These are phyloP conservation scores for Bryconaethiops microstoma DNA, from an alignment of 2,797 vertebrate genomes.

Conservation along the genomic window DNA sequence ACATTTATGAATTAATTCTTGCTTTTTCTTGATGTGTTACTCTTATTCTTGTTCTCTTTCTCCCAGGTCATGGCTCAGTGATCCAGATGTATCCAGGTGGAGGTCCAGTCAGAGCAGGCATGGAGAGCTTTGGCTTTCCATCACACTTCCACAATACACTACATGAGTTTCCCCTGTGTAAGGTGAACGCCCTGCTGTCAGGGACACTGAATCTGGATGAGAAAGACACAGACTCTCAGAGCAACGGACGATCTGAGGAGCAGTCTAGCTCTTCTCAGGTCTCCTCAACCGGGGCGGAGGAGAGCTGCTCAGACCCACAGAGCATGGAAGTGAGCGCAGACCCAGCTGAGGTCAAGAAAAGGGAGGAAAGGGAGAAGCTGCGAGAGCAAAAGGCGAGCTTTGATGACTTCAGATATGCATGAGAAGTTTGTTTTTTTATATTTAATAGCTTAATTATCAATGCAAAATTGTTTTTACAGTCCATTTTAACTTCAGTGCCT, in stretches of 20 bases:
- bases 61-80: conserved; percentile 90
- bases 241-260: neutral
- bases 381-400: conserved; percentile 78
- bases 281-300: conserved; percentile 37
- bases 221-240: conserved; percentile 63
- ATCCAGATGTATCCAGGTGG: conserved; percentile 94
- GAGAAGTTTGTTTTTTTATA: too few relatives aligned
- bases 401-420: too few relatives aligned
- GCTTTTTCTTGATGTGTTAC: neutral
- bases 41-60: neutral
- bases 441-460: too few relatives aligned
- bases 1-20: neutral
- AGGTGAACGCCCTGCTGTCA: conserved; percentile 87
- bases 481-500: too few relatives aligned
- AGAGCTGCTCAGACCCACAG: conserved; percentile 55
- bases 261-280: conserved; percentile 17
- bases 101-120: conserved; percentile 87
- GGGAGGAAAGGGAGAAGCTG: conserved; percentile 72
- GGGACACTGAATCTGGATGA: conserved; percentile 76
- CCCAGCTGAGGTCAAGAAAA: conserved; percentile 65
- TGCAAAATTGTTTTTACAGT: too few relatives aligned
- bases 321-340: conserved; percentile 66
- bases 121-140: conserved; percentile 94
- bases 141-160: conserved; percentile 84
- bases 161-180: conserved; percentile 92